Percentiles rank a stretch among this genome's conserved stretches.
Conservation (phyloP, 2,888 invertebrate species). For the Hyppa rectilinea region DNA sequence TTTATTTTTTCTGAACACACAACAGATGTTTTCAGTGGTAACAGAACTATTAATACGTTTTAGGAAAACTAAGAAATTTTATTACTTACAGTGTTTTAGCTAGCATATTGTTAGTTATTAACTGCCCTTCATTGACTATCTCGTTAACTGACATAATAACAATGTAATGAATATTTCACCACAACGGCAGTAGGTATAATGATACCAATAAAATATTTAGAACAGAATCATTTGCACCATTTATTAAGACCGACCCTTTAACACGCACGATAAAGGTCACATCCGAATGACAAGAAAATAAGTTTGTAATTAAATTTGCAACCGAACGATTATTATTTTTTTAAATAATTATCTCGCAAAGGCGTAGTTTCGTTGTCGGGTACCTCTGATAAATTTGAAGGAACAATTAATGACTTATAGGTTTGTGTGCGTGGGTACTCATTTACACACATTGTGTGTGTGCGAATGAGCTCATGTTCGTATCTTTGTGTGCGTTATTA, state of each 20-base stretch:
- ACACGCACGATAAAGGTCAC: slow-evolving; percentile 69
- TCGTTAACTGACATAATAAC: background rate
- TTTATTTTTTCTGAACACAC: too few species aligned
- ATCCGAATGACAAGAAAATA: slow-evolving; percentile 78
- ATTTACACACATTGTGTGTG: slow-evolving; percentile 19
- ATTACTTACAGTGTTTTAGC: too few species aligned
- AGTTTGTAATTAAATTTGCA: slow-evolving; percentile 78
- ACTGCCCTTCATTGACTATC: background rate
- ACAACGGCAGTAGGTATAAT: background rate
- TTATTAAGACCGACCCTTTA: slow-evolving; percentile 59
- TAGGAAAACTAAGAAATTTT: too few species aligned
- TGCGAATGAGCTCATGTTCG: slow-evolving; percentile 60
- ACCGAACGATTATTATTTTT: slow-evolving; percentile 56
- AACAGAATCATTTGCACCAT: slow-evolving; percentile 24
- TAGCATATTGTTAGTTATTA: background rate
- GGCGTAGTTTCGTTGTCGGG: slow-evolving; percentile 69
- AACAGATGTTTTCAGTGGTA: too few species aligned
- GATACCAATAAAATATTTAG: slow-evolving; percentile 15
- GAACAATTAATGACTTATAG: slow-evolving; percentile 78
- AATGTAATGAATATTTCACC: background rate
- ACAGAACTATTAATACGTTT: too few species aligned
- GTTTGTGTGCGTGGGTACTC: slow-evolving; percentile 67
- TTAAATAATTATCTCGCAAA: slow-evolving; percentile 74
- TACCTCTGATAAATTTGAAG: slow-evolving; percentile 72
- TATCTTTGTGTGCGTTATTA: slow-evolving; percentile 60